Evolutionary conservation across 2,113 vertebrate genomes (phyloP), one percentile per base, ranked within the genome.

Genomic region (Colinus virginianus): DNA sequence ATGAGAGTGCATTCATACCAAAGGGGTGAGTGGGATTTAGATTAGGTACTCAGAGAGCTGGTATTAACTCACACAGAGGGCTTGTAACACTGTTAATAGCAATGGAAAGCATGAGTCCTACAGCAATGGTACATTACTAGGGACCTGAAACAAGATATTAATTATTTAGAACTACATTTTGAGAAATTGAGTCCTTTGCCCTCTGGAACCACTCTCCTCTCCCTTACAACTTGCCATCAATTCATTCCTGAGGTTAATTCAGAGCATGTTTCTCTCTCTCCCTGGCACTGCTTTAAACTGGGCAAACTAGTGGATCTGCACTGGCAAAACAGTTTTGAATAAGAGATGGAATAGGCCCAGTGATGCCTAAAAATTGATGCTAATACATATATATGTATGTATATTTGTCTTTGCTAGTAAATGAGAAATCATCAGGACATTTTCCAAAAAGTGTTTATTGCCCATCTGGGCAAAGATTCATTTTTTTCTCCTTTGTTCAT

Each of bases 91-190:
- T 9, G 87, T 87, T 72, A 82, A 53, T 76, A 93, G 90, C 78
- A 79, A 32, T 1, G 13, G 26, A 32, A 74, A 85, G 25, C 68
- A 30, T 2, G 6, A 79, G 28, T 90, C 63, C 90, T 91, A 74
- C 82, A 93, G 85, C 91, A 77, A 6, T 4, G 34, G 78, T 66
- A 11, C 70, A 63, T 87, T 90, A 83, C 48, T 28, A 42, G 55
- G 78, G 55, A 42, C 34, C 64, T 67, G 82, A 80, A 90, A 96
- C 46, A 80, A 93, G 91, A n/a, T 74, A 85, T 91, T 80, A 90
- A 94, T 96, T 95, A 95, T 95, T 95, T 94, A 96, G 64, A 85
- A 34, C 28, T 94, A 91, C 90, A 90, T 94, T 90, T 85, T 67
- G 72, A 95, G 82, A 85, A 93, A 96, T 63, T 26, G 72, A 95